Base-by-base conservation (phyloP, 2,113 vertebrate genomes). In the Onychostoma macrolepis region DNA sequence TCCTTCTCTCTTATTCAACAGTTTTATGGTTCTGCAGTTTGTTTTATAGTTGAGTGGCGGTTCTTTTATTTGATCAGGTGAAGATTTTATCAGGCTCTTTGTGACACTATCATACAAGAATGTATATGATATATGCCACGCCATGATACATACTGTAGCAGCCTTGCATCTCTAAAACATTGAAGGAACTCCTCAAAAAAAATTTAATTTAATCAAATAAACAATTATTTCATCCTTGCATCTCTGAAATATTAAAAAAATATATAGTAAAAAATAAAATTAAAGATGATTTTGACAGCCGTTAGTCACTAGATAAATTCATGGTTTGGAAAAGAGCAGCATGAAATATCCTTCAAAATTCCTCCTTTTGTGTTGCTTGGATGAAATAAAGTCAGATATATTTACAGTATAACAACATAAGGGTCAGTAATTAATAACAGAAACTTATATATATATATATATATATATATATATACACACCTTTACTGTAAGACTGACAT, bases 21-120 rank as follows among this genome's bases (percentile, higher is more conserved):
- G 45, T 36, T 79, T 83, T 83, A 83, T 83, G 41, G 81, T 33
- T 24, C 61, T 12, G 43, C 78, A 53, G 53, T 80, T 83, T 30
- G 43, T 50, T 83, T 83, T 83, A 83, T 71, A 50, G 81, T 48
- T 33, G 7, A 36, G 28, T 24, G 48, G 76, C 76, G 76, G 76
- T 56, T 33, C 26, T 61, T 21, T 61, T 71, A 36, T 83, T 30
- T 83, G 81, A 83, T 83, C 63, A 53, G 26, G 43, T 30, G 43
- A 21, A 41, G 80, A 30, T 43, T 45, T 15, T 9, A 10, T 30
- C 17, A 4, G 41, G 9, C 38, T 1, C 5, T 81, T 63, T 26
- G 13, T 61, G 33, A 80, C 30, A 33, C 30, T 69, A 19, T 80
- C 56, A n/a, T 61, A 61, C 21, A n/a, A 9, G 8, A n/a, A 58